Base-by-base conservation (phyloP, 2,888 invertebrate genomes). In the Acleris sparsana region DNA sequence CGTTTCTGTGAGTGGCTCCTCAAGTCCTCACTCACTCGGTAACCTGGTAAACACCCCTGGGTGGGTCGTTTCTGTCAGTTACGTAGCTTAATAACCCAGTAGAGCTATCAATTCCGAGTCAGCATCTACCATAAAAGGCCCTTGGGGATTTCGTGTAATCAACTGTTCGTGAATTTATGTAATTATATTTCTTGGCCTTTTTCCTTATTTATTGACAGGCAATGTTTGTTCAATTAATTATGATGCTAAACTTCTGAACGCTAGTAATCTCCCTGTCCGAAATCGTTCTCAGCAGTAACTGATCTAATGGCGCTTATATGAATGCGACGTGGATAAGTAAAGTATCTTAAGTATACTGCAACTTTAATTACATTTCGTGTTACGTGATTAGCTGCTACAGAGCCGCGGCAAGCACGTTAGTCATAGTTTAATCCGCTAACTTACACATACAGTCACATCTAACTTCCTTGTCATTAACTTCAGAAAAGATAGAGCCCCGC, bases 81-180 rank as follows among this genome's bases (percentile, higher is more conserved):
- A 55, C 60, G 60, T 53, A 43, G 13, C 60, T 60, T 65, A 65
- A 60, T 65, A 60, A 60, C 65, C 65, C 60, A 44, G 65, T 56
- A 61, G 61, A 65, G 65, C 60, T 52, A 65, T 65, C 65, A 65
- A 65, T 65, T 65, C 51, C 17, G 51, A 65, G 55, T 49, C 65
- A 46, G 61, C 61, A 56, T 65, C 51, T 60, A 61, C 61, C 65
- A 56, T 64, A 64, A 64, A 64, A 61, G 65, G 65, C 65, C 65
- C 44, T 39, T 20, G 56, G 61, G 60, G 61, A 61, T 65, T 65
- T 52, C 61, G 18, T 60, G 53, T 64, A 64, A 55, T 60, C 44
- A 55, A 65, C 51, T 65, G n/a, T 53, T 59, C 56, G 43, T 49
- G 33, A 53, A 65, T 61, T 56, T 65, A 65, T 60, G 65, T 65